Base-by-base conservation (phyloP, 53 echinoderm and acorn worm genomes). In the Actinopyga echinites region DNA sequence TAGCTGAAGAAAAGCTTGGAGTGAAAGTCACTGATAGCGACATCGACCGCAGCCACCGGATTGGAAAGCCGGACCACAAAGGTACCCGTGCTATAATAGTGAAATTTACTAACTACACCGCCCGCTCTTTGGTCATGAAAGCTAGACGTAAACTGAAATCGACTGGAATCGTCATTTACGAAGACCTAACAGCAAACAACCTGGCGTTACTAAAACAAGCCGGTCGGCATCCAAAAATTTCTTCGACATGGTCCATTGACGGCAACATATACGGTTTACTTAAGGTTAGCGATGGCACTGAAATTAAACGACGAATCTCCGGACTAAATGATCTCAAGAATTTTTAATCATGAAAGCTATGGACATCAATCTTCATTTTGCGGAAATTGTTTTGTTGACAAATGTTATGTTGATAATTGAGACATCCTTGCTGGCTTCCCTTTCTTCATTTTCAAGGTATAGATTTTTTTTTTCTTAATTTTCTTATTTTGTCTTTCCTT, bases 131-230 rank as follows among this genome's bases (percentile, higher is more conserved):
- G n/a, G 79, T 79, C 35, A 10, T 79, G 4, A 57, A 31, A 54
- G 25, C 79, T 8, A 53, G 79, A 35, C 30, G 79, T 10, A 79
- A 57, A n/a, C 58, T 79, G 24, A 79, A 79, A 21, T 30, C 57
- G 21, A 21, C 57, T 19, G 79, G 79, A 20, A 79, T 79, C 0
- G 31, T 28, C 30, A 79, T 79, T 2, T 56, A 79, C 17, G 79
- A 79, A 28, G 79, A 79, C 56, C 56, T 57, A 21, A 79, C 79
- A 30, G 57, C 59, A 30, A 30, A 19, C 1, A 53, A 59, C 3
- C 12, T 19, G 15, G 59, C 54, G 8, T 33, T 79, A 21, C 58
- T 79, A 28, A 28, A 56, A 8, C 31, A 79, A 35, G 57, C 58
- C 33, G 33, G 21, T 12, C 52, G 56, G 30, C 79, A 79, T 59